Conservation (phyloP, 2,888 invertebrate genomes). For the Cinara cedri region DNA sequence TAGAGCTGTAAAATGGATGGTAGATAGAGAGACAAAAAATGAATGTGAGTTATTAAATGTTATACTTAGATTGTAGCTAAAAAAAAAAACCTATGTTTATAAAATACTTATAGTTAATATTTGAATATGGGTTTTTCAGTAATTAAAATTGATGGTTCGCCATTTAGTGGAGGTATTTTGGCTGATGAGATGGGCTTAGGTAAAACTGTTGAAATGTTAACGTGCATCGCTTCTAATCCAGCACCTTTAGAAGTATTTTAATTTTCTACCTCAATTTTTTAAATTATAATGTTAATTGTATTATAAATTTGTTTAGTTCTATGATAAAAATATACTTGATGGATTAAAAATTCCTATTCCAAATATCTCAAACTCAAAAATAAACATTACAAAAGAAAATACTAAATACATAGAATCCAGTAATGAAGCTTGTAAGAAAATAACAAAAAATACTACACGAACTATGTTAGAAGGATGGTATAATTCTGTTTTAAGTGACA, state of each 20-base stretch:
- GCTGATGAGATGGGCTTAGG: slow-evolving; percentile 98
- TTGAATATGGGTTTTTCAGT: slow-evolving; percentile 65
- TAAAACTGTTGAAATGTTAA: slow-evolving; percentile 90
- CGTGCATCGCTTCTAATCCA: slow-evolving; percentile 64
- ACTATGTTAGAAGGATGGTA: slow-evolving; percentile 36
- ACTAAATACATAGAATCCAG: slow-evolving; percentile 31
- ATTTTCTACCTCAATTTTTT: background rate
- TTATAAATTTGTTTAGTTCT: slow-evolving; percentile 21
- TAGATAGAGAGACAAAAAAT: slow-evolving; percentile 66
- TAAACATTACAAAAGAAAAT: too few relatives aligned
- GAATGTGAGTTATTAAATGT: slow-evolving; percentile 19
- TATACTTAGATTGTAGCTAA: background rate
- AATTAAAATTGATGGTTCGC: slow-evolving; percentile 85
- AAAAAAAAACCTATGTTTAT: background rate
- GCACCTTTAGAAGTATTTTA: slow-evolving; percentile 41
- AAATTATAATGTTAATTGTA: background rate
- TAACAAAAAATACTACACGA: background rate
- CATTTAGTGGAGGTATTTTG: slow-evolving; percentile 89
- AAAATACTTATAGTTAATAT: background rate
- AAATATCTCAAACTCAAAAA: background rate
- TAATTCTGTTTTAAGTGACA: slow-evolving; percentile 29
- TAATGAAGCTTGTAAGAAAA: background rate
- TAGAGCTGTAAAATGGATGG: slow-evolving; percentile 74
- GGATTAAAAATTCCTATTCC: background rate
- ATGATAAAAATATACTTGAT: background rate